Evolutionary conservation across 2,797 vertebrate genomes (phyloP).

Genomic region (Erethizon dorsatum): DNA sequence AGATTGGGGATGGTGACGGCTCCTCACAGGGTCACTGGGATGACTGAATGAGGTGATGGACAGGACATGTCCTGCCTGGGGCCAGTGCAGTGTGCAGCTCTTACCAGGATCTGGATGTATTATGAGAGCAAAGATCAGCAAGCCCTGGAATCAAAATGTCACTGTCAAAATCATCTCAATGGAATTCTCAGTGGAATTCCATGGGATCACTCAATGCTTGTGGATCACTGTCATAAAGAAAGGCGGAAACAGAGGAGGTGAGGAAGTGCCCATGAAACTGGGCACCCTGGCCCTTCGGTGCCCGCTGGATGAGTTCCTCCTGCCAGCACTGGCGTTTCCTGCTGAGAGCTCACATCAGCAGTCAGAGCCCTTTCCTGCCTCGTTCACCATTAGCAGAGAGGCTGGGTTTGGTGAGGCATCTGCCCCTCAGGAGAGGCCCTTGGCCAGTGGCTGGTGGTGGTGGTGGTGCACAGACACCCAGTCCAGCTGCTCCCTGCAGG

Average conservation of each 20-base stretch:
- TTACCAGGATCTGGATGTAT: not conserved
- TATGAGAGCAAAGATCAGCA: not conserved
- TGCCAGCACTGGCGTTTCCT: not conserved
- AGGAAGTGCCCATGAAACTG: fast-evolving
- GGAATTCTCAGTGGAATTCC: not conserved
- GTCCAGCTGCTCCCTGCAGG: not conserved
- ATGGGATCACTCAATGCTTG: not conserved
- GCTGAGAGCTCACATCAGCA: not conserved
- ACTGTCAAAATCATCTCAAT: not conserved
- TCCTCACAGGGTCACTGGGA: not conserved
- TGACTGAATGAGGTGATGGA: not conserved
- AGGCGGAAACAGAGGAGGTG: not conserved
- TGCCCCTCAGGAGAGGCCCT: not conserved
- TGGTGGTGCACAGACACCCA: not conserved
- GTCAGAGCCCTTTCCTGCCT: not conserved
- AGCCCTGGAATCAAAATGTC: not conserved
- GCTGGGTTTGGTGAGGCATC: not conserved
- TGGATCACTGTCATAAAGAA: not conserved
- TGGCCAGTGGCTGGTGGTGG: not conserved
- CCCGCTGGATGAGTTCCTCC: not conserved
- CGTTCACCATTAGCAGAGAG: not conserved
- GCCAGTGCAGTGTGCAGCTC: too few species aligned
- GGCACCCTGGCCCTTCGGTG: fast-evolving
- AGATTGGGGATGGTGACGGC: not conserved
- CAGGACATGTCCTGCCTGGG: not conserved